Evolutionary conservation across 2,113 vertebrate genomes (phyloP), one percentile per base, ranked within the genome.

Genomic region (Orientallactaga bullata): DNA sequence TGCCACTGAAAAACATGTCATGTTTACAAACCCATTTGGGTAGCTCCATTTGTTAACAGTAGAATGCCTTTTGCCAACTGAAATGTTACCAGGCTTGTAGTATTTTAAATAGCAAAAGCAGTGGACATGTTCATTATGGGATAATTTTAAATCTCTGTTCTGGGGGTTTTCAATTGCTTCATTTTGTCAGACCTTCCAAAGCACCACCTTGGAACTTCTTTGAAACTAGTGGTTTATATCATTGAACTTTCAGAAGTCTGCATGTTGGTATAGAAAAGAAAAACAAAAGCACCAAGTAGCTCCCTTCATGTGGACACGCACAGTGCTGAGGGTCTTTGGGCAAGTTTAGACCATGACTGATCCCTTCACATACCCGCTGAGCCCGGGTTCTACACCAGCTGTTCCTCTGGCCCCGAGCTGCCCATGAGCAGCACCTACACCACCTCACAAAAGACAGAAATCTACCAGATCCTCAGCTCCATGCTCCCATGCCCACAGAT

Each of bases 211-310:
- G 32, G 73, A 63, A 95, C 76, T 87, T 95, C 30, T 77, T 86
- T 95, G 76, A 93, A 94, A 60, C 89, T n/a, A 78, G 30, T 91
- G 58, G 65, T 94, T 84, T 81, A 69, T 47, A 23, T 73, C 37
- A 51, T 68, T 89, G 61, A 60, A 60, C 86, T 95, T 94, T 89
- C 7, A 76, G 79, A 89, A 15, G 79, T 47, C 10, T 87, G 39
- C 24, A 89, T 85, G 32, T 84, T 68, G 15, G 84, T 93, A 79
- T 12, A 82, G 89, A 82, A 88, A 86, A 90, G 63, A 37, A 83
- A 87, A 87, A 37, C 39, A 35, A 82, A 77, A 93, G 63, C 32
- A 8, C 32, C 20, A 47, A 11, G 30, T 68, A 3, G 72, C 7
- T 77, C 37, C 18, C 42, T 94, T 81, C 61, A 16, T 94, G 66